Base-by-base conservation (phyloP, 2,888 invertebrate species). In the Alentia gelatinosa region DNA sequence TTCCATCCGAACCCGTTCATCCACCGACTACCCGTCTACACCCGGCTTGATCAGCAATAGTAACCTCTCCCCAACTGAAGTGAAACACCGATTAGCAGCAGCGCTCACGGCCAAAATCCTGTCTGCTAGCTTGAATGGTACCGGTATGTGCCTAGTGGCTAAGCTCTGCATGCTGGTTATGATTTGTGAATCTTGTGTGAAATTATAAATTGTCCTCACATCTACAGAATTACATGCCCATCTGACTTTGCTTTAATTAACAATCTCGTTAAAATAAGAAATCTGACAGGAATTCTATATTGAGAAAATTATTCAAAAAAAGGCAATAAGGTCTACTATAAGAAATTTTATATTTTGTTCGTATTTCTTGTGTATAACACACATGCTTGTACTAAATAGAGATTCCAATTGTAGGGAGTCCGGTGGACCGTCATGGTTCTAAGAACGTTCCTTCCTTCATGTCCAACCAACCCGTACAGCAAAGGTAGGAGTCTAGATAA, bases 371-470 rank as follows among this genome's bases (percentile, higher is more conserved):
- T n/a, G n/a, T n/a, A n/a, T n/a, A n/a, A n/a, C n/a, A n/a, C n/a
- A n/a, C n/a, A n/a, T n/a, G n/a, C n/a, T n/a, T n/a, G n/a, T n/a
- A n/a, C n/a, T n/a, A n/a, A n/a, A n/a, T n/a, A n/a, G n/a, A n/a
- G n/a, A n/a, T 56, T 19, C 5, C 3, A 3, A 56, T 79, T 79
- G 19, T 37, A 50, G 86, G 86, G 9, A 89, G 89, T 37, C 89
- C 89, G 15, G 89, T 37, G 9, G 63, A 63, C 1, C 56, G 89
- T 12, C 89, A 37, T 33, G 63, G 63, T 35, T 23, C 33, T 33
- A 74, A 83, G 40, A 47, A 47, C 19, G 15, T 90, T 42, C 90
- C 90, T 5, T 47, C 90, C 56, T 90, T 90, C 83, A 23, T 90
- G 30, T 33, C 47, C 47, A 90, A 90, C 42, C 33, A 56, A 30